Evolutionary conservation across 2,888 invertebrate genomes (phyloP), one percentile per base, ranked within the genome.

Genomic region (Serrognathus titanus): DNA sequence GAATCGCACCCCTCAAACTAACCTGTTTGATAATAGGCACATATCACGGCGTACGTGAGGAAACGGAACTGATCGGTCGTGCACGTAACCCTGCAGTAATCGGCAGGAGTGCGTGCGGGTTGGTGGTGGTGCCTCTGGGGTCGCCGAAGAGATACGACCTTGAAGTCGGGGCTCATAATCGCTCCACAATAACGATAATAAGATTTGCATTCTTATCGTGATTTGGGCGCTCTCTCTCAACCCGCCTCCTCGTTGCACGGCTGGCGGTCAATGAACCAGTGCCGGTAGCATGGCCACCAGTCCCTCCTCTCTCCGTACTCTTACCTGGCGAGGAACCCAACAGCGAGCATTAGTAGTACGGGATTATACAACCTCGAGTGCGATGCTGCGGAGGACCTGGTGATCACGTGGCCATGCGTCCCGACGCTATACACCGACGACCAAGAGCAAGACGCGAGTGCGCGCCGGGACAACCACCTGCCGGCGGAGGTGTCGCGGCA

Each of bases 231-330:
- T 46, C 35, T 53, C 48, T 57, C 53, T 59, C 59, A 62, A 58
- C 62, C 65, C 64, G 61, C 63, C 68, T 70, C 69, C 66, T 69
- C 71, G 76, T 77, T 76, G 77, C 77, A 80, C 79, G 79, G 71
- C 73, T 71, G 68, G 69, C 75, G 75, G 75, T 75, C 78, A 78
- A 69, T 69, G 74, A 76, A 75, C 76, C 75, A 70, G 75, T 75
- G 77, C 76, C 77, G 80, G 75, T 74, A 70, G 69, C 74, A 71
- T 70, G 71, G 70, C 70, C 70, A 71, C 71, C 68, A 60, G 63
- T 67, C 71, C 70, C 71, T 37, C 51, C 52, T 51, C 56, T 51
- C 73, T 71, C 71, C 68, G 49, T 59, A 58, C 65, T 68, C 70
- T 70, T 72, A 72, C 73, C 71, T 72, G 76, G 67, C 73, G 75